These are phyloP conservation scores for Podarcis cretensis DNA, from an alignment of 2,113 vertebrate species.

Conservation along the genomic window DNA sequence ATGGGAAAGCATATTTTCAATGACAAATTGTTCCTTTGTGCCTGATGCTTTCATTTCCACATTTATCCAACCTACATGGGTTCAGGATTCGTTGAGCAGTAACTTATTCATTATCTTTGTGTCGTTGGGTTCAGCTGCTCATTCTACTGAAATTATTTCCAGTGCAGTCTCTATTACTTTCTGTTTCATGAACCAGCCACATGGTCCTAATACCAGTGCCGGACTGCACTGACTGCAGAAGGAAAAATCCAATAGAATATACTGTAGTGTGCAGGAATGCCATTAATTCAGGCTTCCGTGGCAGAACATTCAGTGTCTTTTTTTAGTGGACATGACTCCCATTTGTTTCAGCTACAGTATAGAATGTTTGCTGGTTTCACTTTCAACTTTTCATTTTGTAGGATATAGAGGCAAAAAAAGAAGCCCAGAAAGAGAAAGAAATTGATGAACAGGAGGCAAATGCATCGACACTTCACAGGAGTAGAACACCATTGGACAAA, in stretches of 20 bases:
- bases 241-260: not conserved
- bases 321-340: not conserved
- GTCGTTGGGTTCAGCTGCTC: not conserved
- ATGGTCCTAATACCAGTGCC: not conserved
- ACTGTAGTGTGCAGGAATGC: not conserved
- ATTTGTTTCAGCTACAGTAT: not conserved
- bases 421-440: slow-evolving; percentile 99
- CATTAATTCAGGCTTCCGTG: not conserved
- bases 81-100: not conserved
- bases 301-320: not conserved
- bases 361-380: slow-evolving; percentile 14
- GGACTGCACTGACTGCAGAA: not conserved
- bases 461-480: slow-evolving; percentile 91
- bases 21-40: not conserved
- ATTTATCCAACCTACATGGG: not conserved
- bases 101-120: not conserved
- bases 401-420: slow-evolving; percentile 98
- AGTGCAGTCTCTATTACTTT: not conserved
- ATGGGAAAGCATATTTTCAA: not conserved
- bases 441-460: slow-evolving; percentile 98
- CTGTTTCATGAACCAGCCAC: not conserved
- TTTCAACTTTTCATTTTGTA: slow-evolving; percentile 60
- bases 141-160: not conserved
- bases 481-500: slow-evolving; percentile 92
- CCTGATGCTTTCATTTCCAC: not conserved